Conservation (phyloP, 2,797 vertebrate species). For the Hippoglossus hippoglossus region DNA sequence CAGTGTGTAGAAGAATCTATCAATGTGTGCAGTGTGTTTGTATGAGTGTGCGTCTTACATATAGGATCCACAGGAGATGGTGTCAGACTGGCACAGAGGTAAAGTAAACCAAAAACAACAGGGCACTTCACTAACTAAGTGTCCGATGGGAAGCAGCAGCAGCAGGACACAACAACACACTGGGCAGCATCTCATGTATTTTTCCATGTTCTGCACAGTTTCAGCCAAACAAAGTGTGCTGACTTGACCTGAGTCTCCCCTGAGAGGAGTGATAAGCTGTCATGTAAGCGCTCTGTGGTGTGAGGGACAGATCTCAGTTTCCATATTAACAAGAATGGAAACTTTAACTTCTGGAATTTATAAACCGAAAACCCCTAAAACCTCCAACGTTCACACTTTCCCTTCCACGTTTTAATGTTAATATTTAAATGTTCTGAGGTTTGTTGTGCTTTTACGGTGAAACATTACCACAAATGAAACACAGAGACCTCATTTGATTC, state of each 20-base stretch:
- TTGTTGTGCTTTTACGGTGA: neutral
- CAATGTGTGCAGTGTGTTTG: too few species aligned
- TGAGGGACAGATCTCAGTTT: neutral
- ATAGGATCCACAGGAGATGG: too few species aligned
- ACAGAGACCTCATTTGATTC: neutral
- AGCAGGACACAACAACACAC: neutral
- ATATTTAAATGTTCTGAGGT: neutral
- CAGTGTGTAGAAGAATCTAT: too few species aligned
- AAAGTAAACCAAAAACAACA: too few species aligned
- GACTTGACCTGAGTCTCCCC: neutral
- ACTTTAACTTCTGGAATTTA: neutral
- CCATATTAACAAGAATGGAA: neutral
- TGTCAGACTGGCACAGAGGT: too few species aligned
- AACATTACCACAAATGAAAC: neutral
- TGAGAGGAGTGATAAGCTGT: neutral
- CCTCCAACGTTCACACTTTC: neutral
- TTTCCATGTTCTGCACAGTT: neutral
- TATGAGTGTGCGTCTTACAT: too few species aligned
- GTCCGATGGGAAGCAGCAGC: neutral
- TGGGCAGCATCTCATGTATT: neutral
- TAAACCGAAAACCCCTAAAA: neutral
- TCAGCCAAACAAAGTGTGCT: conserved; percentile 21
- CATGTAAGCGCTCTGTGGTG: neutral
- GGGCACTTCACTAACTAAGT: too few species aligned
- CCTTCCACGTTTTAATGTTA: neutral